Percentiles rank a stretch among this genome's conserved stretches.
phyloP scores from a whole-genome alignment of 2,888 invertebrate genomes.

The Pharmacophagus antenor region DNA sequence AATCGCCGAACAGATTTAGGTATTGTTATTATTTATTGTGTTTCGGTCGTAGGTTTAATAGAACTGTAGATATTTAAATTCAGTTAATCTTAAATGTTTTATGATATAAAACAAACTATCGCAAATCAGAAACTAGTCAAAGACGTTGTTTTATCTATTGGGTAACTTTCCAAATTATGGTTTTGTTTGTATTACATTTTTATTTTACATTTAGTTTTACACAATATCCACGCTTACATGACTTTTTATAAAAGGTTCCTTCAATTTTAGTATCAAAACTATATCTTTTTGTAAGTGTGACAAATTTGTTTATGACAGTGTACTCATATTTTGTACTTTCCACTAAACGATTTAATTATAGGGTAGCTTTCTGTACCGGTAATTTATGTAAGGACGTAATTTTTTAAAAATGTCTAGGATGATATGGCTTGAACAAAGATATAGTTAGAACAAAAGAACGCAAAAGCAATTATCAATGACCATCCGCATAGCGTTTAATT shows the following conservation, averaged over 20 bases:
- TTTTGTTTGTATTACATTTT: too few species aligned
- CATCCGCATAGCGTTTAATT: conserved; percentile 18
- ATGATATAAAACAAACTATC: background rate
- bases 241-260: too few species aligned
- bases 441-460: conserved; percentile 26
- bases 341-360: too few species aligned
- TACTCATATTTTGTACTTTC: too few species aligned
- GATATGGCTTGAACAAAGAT: conserved; percentile 8
- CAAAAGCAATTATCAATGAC: conserved; percentile 24
- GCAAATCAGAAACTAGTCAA: background rate
- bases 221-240: too few species aligned
- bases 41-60: background rate
- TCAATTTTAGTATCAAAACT: too few species aligned
- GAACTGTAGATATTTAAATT: background rate
- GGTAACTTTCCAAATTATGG: background rate
- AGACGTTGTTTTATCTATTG: background rate
- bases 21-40: background rate
- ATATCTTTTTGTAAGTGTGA: too few species aligned
- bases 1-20: background rate
- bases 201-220: too few species aligned
- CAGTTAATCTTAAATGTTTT: background rate
- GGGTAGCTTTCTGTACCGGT: background rate
- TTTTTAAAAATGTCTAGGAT: conserved; percentile 1
- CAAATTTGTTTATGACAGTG: too few species aligned
- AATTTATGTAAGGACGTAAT: background rate